phyloP scores from a whole-genome alignment of 2,113 vertebrate genomes.

The Vidua chalybeata region DNA sequence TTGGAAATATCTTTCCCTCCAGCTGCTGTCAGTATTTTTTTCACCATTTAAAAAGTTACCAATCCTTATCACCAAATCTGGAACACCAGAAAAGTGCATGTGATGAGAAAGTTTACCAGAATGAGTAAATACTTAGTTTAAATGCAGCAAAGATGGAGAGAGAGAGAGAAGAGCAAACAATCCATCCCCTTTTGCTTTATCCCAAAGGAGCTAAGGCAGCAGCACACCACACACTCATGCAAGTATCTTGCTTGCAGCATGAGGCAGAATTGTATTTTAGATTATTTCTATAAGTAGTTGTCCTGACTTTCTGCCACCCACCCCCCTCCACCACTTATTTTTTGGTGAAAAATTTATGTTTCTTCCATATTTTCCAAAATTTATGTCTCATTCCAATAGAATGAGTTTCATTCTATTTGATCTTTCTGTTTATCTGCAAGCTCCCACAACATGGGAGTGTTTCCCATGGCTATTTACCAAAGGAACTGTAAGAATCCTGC shows the following conservation, averaged over 20 bases:
- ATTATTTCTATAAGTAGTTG: neutral
- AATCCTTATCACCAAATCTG: neutral
- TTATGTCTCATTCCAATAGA: too few species aligned
- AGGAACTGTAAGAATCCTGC: neutral
- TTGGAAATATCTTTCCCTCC: neutral
- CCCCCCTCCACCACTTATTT: fast-evolving
- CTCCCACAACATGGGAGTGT: neutral
- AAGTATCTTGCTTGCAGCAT: neutral
- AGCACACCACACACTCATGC: neutral
- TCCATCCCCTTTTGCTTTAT: neutral
- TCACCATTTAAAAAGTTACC: neutral
- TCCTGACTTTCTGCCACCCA: neutral
- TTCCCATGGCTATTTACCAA: slow-evolving; percentile 15
- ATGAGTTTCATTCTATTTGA: neutral
- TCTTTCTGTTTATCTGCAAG: slow-evolving; percentile 11
- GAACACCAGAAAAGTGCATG: neutral
- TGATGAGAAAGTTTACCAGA: neutral
- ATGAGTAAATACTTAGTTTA: neutral
- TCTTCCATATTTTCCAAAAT: too few species aligned
- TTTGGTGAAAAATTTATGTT: neutral
- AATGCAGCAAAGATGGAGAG: neutral
- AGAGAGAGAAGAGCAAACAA: neutral
- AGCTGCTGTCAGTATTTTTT: neutral
- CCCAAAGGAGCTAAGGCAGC: neutral
- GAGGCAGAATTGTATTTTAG: neutral